phyloP scores from a whole-genome alignment of 2,888 invertebrate genomes.

The Notodonta ziczac region DNA sequence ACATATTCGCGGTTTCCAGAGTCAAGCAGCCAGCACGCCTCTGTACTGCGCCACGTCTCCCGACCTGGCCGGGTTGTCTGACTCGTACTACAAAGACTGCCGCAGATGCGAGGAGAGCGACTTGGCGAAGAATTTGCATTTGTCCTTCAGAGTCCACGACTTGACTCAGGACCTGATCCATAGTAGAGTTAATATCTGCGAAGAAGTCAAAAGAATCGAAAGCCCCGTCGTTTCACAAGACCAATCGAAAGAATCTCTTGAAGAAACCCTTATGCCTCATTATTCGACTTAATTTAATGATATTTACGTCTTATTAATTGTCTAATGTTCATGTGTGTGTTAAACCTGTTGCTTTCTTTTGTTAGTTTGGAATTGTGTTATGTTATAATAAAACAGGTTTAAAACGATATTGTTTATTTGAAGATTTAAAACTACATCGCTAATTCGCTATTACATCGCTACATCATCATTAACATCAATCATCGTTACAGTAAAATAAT shows the following conservation, averaged over 20 bases:
- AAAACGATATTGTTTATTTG: conserved; percentile 27
- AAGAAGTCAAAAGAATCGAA: conserved; percentile 22
- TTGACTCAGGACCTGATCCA: conserved; percentile 55
- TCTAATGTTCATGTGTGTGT: too few species aligned
- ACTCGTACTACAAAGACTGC: conserved; percentile 95
- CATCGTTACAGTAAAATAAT: background rate
- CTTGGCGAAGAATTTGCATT: conserved; percentile 62
- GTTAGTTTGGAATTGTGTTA: conserved; percentile 3
- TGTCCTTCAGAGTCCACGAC: conserved; percentile 66
- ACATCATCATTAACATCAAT: too few species aligned
- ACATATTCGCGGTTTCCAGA: conserved; percentile 75
- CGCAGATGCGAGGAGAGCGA: conserved; percentile 85
- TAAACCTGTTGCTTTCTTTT: too few species aligned
- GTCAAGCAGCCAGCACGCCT: conserved; percentile 95
- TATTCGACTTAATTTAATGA: conserved; percentile 36
- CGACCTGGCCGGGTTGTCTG: conserved; percentile 91
- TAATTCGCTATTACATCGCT: conserved; percentile 6
- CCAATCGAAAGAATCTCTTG: conserved; percentile 33
- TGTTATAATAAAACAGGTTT: conserved; percentile 24
- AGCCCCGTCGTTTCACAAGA: conserved; percentile 15
- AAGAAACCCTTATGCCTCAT: conserved; percentile 48
- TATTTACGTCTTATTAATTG: background rate
- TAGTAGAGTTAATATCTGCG: conserved; percentile 36
- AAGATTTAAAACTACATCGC: conserved; percentile 1
- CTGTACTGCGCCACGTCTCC: conserved; percentile 94